phyloP scores from a whole-genome alignment of 2,113 vertebrate species.

The Misgurnus anguillicaudatus region DNA sequence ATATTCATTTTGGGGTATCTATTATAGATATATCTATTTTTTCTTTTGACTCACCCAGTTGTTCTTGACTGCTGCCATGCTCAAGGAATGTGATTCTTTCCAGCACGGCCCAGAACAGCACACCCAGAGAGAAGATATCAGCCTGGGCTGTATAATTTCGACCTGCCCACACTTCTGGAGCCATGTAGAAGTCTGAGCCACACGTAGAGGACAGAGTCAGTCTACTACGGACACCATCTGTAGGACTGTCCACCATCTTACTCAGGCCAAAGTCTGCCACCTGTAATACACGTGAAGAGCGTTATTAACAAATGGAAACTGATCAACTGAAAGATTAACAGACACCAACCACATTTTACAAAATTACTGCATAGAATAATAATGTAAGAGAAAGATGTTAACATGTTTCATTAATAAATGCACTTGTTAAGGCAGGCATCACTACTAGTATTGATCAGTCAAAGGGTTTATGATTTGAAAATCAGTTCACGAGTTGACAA shows the following conservation, averaged over 20 bases:
- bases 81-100: conserved; percentile 95
- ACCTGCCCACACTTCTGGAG: conserved; percentile 96
- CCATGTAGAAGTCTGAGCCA: conserved; percentile 98
- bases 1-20: too few species aligned
- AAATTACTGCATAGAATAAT: not conserved
- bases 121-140: conserved; percentile 96
- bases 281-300: conserved; percentile 50
- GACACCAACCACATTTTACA: too few species aligned
- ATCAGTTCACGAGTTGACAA: too few species aligned
- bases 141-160: conserved; percentile 93
- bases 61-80: conserved; percentile 87
- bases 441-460: too few species aligned
- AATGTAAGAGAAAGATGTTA: too few species aligned
- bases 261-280: conserved; percentile 97
- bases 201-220: conserved; percentile 93
- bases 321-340: too few species aligned
- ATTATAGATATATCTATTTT: too few species aligned
- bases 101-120: conserved; percentile 97
- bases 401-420: too few species aligned
- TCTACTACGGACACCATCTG: conserved; percentile 75
- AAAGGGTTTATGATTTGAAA: too few species aligned
- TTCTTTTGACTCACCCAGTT: conserved; percentile 79
- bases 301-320: not conserved
- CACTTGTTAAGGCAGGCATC: too few species aligned
- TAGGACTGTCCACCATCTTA: conserved; percentile 83